Evolutionary conservation across 2,113 vertebrate species (phyloP), one percentile per base, ranked within the genome.

Genomic region (Cromileptes altivelis): DNA sequence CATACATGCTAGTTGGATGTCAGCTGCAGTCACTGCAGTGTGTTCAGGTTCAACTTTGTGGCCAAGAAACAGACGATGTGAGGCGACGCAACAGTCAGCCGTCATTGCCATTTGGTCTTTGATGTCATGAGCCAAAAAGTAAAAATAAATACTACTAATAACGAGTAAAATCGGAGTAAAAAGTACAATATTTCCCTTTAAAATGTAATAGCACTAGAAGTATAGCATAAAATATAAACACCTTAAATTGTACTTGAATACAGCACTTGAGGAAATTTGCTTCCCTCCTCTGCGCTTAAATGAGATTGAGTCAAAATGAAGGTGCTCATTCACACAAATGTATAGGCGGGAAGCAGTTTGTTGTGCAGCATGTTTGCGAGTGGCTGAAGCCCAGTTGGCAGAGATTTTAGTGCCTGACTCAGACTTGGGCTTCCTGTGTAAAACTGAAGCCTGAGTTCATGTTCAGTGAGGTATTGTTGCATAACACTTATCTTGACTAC

Each of bases 401-500:
- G 78, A 82, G 76, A 73, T 82, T 79, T 84, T 27, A 53, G 67
- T 60, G 83, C 70, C 90, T 94, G 90, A 93, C 87, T 94, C 91
- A 93, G 86, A 92, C 82, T 73, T 84, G 85, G 62, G 88, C 87
- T 94, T 94, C 93, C 93, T 93, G 92, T 89, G 67, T 92, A 86
- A 90, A 89, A 78, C 75, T 58, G 53, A 87, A 89, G 72, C 76
- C 78, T 73, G 85, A 80, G 76, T 93, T 93, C 87, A 90, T 89
- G 85, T 55, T 70, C 84, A 82, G 90, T 89, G 85, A 92, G 78
- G 84, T 90, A 86, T 91, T 86, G 89, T 94, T 92, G 89, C 90
- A 88, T 93, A 94, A 94, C 84, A 91, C 82, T 93, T 92, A 93
- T 94, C 93, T 92, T 89, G 79, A 91, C 65, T 76, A 67, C 68